Percentiles rank a stretch among this genome's conserved stretches.
These are phyloP conservation scores for Euphydryas editha DNA, from an alignment of 2,888 invertebrate species.

Conservation along the genomic window DNA sequence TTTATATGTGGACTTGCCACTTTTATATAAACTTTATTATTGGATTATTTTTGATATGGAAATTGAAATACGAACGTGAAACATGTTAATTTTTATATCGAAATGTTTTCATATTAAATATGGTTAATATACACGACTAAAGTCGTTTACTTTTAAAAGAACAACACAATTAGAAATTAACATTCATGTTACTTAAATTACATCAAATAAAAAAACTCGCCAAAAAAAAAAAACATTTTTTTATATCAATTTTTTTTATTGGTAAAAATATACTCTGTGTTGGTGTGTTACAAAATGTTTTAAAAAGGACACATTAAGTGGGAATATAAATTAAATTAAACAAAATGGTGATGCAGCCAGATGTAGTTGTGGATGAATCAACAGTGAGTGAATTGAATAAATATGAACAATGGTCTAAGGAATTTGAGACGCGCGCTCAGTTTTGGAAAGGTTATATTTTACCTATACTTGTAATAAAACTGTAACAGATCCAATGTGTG, in stretches of 20 bases:
- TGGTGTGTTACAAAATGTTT: neutral
- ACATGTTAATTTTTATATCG: neutral
- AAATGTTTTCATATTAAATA: conserved; percentile 3
- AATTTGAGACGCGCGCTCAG: conserved; percentile 62
- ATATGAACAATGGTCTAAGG: conserved; percentile 56
- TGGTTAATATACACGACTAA: no score
- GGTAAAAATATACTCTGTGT: no score
- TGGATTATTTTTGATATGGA: neutral
- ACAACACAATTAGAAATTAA: no score
- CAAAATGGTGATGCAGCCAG: conserved; percentile 38
- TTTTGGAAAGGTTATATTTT: conserved; percentile 68
- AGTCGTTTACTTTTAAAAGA: no score
- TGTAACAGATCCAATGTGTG: neutral
- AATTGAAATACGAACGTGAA: neutral
- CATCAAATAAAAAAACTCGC: no score
- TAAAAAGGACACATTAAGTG: neutral
- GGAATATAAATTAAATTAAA: neutral
- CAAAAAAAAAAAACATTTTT: no score
- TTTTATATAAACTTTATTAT: neutral
- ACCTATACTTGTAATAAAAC: neutral
- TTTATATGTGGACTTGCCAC: neutral
- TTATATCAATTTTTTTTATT: no score
- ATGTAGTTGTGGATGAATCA: conserved; percentile 18
- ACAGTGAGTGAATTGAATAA: conserved; percentile 12
- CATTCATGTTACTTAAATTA: no score